Base-by-base conservation (phyloP, 2,797 vertebrate genomes). In the Enteromius radiatus region DNA sequence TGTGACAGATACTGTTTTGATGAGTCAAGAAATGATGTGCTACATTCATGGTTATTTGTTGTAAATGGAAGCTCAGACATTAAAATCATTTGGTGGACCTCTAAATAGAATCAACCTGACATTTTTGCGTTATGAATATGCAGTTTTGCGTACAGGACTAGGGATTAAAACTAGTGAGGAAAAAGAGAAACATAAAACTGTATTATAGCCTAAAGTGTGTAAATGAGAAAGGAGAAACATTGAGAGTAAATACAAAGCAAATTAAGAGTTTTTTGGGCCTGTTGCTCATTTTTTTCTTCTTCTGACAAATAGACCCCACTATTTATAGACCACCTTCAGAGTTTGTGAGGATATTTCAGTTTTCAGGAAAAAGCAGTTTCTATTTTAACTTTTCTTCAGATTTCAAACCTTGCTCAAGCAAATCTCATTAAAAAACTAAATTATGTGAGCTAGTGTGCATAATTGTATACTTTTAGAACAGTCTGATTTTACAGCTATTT, bases 1-100 rank as follows among this genome's bases (percentile, higher is more conserved):
- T 21, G 9, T 33, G 47, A 54, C 19, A 74, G 69, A 71, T 71
- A 49, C 3, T 49, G 17, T 74, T 74, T 23, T 74, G 47, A 74
- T 52, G 19, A 74, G 10, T 36, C 47, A 74, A 36, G 28, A 73
- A 73, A 54, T 54, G 4, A 14, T 73, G 11, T 3, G 5, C 47
- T 33, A 33, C 10, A 54, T 74, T 54, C 21, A 36, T 74, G 17
- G 43, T 47, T 71, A 33, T 49, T 21, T 71, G n/a, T 31, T 15
- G 45, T 71, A 33, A 70, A 70, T 12, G 3, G 12, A 70, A 71
- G 11, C 43, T 15, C 67, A 19, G 4, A 47, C 23, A 28, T 26
- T 47, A 26, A 71, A 47, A 28, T 26, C 15, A 71, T 49, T 49
- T 71, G 17, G 31, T 49, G 23, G 2, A 7, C 12, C 36, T 45